Evolutionary conservation across 2,113 vertebrate genomes (phyloP), one percentile per base, ranked within the genome.

Genomic region (Thunnus maccoyii): DNA sequence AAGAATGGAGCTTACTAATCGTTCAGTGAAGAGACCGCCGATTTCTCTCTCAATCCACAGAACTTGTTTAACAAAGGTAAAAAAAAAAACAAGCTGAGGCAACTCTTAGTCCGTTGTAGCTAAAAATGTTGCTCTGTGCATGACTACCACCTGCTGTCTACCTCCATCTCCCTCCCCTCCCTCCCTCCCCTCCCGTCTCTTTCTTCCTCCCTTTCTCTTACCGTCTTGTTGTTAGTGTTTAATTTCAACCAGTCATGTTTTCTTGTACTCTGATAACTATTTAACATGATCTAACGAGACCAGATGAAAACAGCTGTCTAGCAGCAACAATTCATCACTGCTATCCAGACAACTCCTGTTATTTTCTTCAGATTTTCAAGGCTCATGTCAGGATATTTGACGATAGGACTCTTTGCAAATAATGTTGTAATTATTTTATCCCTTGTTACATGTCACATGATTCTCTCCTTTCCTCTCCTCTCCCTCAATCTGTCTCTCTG

Each of bases 371-470:
- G 64, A 65, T 86, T 63, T 64, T 13, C 9, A 0, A 14, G 64
- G 55, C 76, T 62, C 68, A 27, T 77, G 56, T 68, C 47, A 32
- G 72, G 51, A 60, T 83, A 60, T 78, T 72, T 83, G 57, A 83
- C 12, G 30, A 72, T 12, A 17, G 11, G 50, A 25, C 58, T 67
- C 30, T 60, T 77, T 70, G 44, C 60, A 10, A 55, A 55, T 41
- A 41, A 41, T 92, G 90, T 96, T 90, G 17, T 95, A 95, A 96
- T 96, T 94, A 95, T 96, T 97, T 95, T 92, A 88, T 89, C 88
- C 68, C 71, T 73, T 76, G 36, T 83, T 82, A 84, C 92, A 55
- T 81, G 48, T 67, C 44, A 56, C 57, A 58, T 48, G 82, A 48
- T 90, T 18, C 41, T 55, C 68, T 54, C 62, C 55, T 71, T 77